These are phyloP conservation scores for Lagopus leucura DNA, from an alignment of 2,113 vertebrate species.

Conservation along the genomic window DNA sequence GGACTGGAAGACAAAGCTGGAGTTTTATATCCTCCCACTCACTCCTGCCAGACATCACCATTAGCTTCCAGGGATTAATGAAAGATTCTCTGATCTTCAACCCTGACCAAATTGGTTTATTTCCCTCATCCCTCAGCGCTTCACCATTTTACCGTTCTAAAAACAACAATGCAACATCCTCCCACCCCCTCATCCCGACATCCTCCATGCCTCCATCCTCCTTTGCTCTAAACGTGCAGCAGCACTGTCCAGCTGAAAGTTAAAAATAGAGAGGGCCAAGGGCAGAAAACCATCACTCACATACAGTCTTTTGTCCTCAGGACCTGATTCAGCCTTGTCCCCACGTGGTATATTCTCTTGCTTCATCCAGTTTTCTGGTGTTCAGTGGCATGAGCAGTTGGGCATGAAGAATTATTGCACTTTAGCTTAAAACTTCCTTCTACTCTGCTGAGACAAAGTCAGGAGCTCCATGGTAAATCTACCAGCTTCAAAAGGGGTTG, in stretches of 20 bases:
- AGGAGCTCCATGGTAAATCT: not conserved
- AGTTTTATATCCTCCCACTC: slow-evolving; percentile 51
- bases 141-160: not conserved
- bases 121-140: not conserved
- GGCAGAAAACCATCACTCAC: not conserved
- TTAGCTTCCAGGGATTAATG: not conserved
- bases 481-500: not conserved
- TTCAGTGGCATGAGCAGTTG: fast-evolving
- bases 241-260: not conserved
- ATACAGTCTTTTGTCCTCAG: not conserved
- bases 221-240: not conserved
- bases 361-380: not conserved
- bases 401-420: not conserved
- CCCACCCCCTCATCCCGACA: fast-evolving
- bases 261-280: not conserved
- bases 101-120: not conserved
- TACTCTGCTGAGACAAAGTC: not conserved
- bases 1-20: slow-evolving; percentile 32
- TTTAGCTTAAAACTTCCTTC: not conserved
- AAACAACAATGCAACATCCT: fast-evolving
- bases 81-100: not conserved
- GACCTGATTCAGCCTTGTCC: not conserved
- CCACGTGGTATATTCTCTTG: not conserved
- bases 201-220: fast-evolving
- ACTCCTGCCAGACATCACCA: slow-evolving; percentile 4